Base-by-base conservation (phyloP, 2,797 vertebrate genomes). In the Neosilurus hyrtlii region DNA sequence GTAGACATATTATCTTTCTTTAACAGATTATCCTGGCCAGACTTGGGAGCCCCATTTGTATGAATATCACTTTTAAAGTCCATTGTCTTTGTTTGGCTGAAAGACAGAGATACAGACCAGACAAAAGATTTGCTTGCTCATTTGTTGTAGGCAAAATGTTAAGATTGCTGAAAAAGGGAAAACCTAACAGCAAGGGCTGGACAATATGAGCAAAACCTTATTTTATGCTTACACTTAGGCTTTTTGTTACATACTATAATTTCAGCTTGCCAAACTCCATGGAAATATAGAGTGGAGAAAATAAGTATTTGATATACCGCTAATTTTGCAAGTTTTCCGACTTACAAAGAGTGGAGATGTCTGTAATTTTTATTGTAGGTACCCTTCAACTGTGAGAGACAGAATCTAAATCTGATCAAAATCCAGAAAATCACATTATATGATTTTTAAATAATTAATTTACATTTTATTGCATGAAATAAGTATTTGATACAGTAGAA, bases 1-100 rank as follows among this genome's bases (percentile, higher is more conserved):
- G 94, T 90, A 72, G 94, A 94, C 0, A 98, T 94, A 85, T 97
- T 97, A 91, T 99, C 97, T 83, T 95, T 93, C 84, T 98, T 96
- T 86, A 98, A 91, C 54, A 92, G 84, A 81, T 94, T 92, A 3
- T 95, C 96, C 1, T 87, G 84, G 82, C 77, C 71, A 18, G 82
- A 62, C 77, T 89, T 87, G 84, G 96, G 94, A 0, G 94, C 83
- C 76, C 92, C 92, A 0, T 83, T 86, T 49, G 84, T 90, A 76
- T 94, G 93, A 49, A 96, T 96, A 20, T 99, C 97, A 37, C 93
- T 94, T 85, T 95, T 97, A 88, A 98, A 95, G 91, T 98, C 94
- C 94, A 95, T 95, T 79, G 88, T 93, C 86, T 89, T 91, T 87
- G 82, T 85, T 35, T 84, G 89, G 75, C 15, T 26, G 54, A 49